phyloP scores from a whole-genome alignment of 2,888 invertebrate genomes.

The Thymelicus lineola region DNA sequence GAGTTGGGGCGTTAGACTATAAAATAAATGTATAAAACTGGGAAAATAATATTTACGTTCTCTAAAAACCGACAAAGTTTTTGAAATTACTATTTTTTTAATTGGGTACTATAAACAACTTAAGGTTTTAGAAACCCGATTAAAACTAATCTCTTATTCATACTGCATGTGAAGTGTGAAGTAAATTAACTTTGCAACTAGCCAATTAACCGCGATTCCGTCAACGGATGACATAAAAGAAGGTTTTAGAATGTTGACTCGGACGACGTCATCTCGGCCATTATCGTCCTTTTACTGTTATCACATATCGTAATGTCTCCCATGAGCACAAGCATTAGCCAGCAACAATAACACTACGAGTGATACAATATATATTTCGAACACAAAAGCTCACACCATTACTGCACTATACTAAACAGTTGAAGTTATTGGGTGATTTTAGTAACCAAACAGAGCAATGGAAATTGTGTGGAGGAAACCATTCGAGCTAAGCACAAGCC shows the following conservation, averaged over 20 bases:
- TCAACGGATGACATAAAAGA: slow-evolving; percentile 54
- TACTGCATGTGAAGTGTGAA: not conserved
- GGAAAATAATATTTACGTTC: not conserved
- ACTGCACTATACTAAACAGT: slow-evolving; percentile 28
- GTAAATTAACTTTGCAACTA: slow-evolving; percentile 27
- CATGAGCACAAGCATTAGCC: slow-evolving; percentile 70
- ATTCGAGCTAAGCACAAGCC: slow-evolving; percentile 33
- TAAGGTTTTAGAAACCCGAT: not conserved
- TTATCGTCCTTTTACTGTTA: slow-evolving; percentile 81
- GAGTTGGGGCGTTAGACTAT: no score
- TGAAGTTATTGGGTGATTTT: slow-evolving; percentile 5
- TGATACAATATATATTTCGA: slow-evolving; percentile 25
- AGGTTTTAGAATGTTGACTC: slow-evolving; percentile 72
- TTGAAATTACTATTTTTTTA: no score
- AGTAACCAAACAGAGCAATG: slow-evolving; percentile 25
- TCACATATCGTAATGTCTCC: slow-evolving; percentile 70
- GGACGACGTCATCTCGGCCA: slow-evolving; percentile 63
- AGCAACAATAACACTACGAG: slow-evolving; percentile 63
- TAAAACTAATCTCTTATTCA: not conserved
- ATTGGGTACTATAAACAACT: no score
- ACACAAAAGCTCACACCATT: slow-evolving; percentile 45
- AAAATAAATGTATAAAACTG: not conserved
- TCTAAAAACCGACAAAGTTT: no score
- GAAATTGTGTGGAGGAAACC: slow-evolving; percentile 6
- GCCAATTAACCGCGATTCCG: slow-evolving; percentile 64